These are phyloP conservation scores for Larimichthys polyactis DNA, from an alignment of 2,113 vertebrate genomes.

Conservation along the genomic window DNA sequence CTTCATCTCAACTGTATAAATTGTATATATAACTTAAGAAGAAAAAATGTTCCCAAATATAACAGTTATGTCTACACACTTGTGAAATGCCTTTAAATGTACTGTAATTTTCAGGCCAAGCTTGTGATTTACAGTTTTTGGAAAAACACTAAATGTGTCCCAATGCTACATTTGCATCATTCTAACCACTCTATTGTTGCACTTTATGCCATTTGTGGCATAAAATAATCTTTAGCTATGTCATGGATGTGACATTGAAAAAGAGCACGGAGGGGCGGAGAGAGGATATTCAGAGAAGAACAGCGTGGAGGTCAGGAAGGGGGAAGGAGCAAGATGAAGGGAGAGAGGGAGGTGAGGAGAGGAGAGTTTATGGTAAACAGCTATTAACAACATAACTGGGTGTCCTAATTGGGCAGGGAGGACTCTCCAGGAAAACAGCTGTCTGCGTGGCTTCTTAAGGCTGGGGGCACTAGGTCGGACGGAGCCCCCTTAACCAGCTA, in stretches of 20 bases:
- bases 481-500: conserved; percentile 61
- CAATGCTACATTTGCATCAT: not conserved
- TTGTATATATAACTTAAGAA: too few relatives aligned
- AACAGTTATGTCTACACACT: too few relatives aligned
- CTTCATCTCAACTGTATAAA: not conserved
- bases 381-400: conserved; percentile 76
- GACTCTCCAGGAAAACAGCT: conserved; percentile 67
- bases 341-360: conserved; percentile 8
- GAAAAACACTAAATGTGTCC: not conserved
- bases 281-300: not conserved
- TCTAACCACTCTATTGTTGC: not conserved
- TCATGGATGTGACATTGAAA: not conserved
- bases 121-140: not conserved
- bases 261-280: not conserved
- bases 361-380: conserved; percentile 73
- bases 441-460: conserved; percentile 54
- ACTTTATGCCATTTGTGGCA: not conserved
- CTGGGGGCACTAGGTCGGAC: conserved; percentile 52
- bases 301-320: not conserved
- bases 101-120: not conserved
- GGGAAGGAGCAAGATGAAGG: conserved; percentile 22
- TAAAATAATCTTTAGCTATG: not conserved
- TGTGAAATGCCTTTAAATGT: not conserved
- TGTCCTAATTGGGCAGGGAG: conserved; percentile 75
- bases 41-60: not conserved